Conservation (phyloP, 2,113 vertebrate species). For the Coreoperca whiteheadi region DNA sequence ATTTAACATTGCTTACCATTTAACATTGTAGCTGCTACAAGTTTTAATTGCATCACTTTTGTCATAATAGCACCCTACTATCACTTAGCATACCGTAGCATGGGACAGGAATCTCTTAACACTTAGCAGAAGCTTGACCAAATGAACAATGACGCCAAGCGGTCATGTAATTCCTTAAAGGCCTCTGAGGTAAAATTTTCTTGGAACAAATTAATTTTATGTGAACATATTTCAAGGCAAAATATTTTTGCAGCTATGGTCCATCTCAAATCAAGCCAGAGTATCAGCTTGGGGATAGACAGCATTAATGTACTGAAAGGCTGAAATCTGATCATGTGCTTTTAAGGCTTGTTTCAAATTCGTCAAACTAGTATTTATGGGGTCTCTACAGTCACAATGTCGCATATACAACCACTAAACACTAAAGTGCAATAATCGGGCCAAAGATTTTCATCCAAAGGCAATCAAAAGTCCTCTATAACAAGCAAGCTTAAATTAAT, state of each 20-base stretch:
- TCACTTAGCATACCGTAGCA: not conserved
- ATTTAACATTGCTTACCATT: no score
- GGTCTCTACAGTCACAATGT: constrained; percentile 4
- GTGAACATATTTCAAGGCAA: not conserved
- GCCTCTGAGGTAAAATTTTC: not conserved
- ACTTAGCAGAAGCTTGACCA: not conserved
- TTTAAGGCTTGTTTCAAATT: not conserved
- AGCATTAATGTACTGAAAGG: not conserved
- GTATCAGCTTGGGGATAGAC: not conserved
- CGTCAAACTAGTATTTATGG: constrained; percentile 5
- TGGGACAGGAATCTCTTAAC: not conserved
- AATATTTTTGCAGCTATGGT: not conserved
- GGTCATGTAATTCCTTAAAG: not conserved
- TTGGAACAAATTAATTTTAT: not conserved
- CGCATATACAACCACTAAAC: not conserved
- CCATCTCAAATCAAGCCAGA: not conserved
- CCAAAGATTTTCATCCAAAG: constrained; percentile 27
- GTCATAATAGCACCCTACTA: not conserved
- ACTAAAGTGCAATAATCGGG: constrained; percentile 40
- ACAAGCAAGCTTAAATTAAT: constrained; percentile 49
- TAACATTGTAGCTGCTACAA: not conserved
- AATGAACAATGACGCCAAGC: not conserved
- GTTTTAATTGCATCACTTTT: not conserved
- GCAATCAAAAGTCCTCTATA: constrained; percentile 19
- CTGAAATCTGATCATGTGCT: constrained; percentile 14